These are phyloP conservation scores for Tachysurus fulvidraco DNA, from an alignment of 2,113 vertebrate species.

Conservation along the genomic window DNA sequence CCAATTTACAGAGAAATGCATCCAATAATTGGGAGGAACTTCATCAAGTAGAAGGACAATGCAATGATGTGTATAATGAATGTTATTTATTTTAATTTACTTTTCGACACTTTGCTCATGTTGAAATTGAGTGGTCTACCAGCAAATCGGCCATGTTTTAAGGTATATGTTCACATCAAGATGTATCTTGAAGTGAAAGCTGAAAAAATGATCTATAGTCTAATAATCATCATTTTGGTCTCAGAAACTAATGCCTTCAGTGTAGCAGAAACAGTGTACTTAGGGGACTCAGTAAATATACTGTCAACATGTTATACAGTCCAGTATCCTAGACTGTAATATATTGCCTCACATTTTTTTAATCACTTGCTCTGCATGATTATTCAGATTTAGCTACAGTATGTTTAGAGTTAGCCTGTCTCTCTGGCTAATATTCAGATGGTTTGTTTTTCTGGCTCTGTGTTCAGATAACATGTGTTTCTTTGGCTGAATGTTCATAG, in stretches of 20 bases:
- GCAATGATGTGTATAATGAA: background rate
- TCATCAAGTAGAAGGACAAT: no score
- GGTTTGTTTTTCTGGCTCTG: no score
- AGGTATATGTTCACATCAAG: background rate
- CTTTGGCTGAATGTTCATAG: background rate
- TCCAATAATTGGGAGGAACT: no score
- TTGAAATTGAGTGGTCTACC: background rate
- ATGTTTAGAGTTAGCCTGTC: background rate
- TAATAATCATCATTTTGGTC: background rate
- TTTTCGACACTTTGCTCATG: background rate
- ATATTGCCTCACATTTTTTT: background rate
- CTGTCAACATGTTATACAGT: background rate
- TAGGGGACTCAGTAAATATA: background rate
- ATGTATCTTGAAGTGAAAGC: background rate
- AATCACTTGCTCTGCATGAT: background rate
- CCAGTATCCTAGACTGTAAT: background rate
- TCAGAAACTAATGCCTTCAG: background rate
- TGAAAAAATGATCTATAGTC: background rate
- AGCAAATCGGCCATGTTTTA: background rate
- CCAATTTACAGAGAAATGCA: background rate
- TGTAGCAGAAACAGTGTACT: background rate
- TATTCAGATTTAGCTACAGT: background rate
- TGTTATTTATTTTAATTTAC: background rate
- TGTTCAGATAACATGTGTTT: background rate
- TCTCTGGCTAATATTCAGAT: background rate